Evolutionary conservation across 1,140 invertebrate genomes (phyloP).

Genomic region (Oppia nitens): DNA sequence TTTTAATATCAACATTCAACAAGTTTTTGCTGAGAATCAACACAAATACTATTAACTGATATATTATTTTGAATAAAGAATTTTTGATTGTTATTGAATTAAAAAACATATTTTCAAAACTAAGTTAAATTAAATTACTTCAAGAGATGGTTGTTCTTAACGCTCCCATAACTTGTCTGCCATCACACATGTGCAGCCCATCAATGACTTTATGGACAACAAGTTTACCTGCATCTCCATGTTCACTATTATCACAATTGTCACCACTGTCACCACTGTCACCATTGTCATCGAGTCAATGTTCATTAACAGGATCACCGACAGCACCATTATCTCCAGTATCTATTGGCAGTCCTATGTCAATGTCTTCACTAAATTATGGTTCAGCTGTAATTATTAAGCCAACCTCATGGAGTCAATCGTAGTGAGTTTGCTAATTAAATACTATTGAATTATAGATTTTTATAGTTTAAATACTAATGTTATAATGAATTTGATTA

Average conservation of each 20-base stretch:
- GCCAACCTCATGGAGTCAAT: constrained; percentile 17
- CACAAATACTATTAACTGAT: no score
- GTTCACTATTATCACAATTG: background rate
- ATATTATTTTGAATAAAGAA: no score
- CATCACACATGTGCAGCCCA: background rate
- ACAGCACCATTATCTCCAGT: background rate
- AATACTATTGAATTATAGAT: background rate
- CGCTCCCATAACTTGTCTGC: background rate
- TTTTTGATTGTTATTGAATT: no score
- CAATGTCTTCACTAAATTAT: background rate
- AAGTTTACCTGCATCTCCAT: background rate
- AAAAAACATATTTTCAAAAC: no score
- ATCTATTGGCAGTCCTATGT: background rate
- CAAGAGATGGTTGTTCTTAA: background rate
- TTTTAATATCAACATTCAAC: no score
- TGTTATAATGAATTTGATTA: background rate
- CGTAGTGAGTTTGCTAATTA: constrained; percentile 17
- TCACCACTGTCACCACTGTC: background rate
- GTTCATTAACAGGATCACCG: background rate
- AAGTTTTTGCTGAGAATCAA: no score
- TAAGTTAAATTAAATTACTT: background rate
- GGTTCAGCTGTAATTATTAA: constrained; percentile 2
- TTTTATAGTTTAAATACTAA: background rate
- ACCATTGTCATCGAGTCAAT: background rate
- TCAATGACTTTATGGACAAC: background rate